Base-by-base conservation (phyloP, 1,140 invertebrate species). In the Listronotus oregonensis region DNA sequence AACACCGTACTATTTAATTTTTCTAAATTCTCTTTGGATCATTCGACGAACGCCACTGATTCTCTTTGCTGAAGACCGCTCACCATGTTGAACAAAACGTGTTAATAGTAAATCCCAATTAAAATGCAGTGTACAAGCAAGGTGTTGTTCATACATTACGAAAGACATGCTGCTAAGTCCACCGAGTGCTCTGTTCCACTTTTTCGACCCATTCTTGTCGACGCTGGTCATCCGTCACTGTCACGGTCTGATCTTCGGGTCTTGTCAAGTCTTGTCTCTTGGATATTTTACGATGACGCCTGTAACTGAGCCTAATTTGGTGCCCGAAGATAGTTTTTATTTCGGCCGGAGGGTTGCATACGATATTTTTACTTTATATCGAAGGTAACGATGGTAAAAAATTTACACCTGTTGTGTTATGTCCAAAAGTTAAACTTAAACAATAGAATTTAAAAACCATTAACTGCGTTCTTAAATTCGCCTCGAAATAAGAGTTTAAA, bases 31-130 rank as follows among this genome's bases (percentile, higher is more conserved):
- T 27, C 2, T 27, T 27, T 27, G 21, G 21, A 3, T 27, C 5
- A 27, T 37, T 37, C 34, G 11, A 64, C 52, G 54, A 49, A 57
- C 62, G 34, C 17, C 39, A 47, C 63, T 59, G 55, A 17, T 14
- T 31, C 11, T 37, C 51, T 64, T 57, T 57, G 62, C 12, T 39
- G 17, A 11, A 37, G 34, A 66, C 56, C 58, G 64, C 57, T 66
- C 54, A 52, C 70, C 70, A 70, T 74, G 74, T 75, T 64, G 34
- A 65, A 71, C 72, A 69, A 64, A 71, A 74, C 64, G 69, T 71
- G 74, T 75, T 75, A 73, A 75, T 75, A 74, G 71, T 75, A 75
- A 74, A 75, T 75, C 72, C 71, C 73, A 75, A 75, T 75, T 75
- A 75, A 75, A 65, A 66, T 69, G 71, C 67, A 55, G 72, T 71